phyloP scores from a whole-genome alignment of 2,797 vertebrate species.

The Rhodeus uyekii region DNA sequence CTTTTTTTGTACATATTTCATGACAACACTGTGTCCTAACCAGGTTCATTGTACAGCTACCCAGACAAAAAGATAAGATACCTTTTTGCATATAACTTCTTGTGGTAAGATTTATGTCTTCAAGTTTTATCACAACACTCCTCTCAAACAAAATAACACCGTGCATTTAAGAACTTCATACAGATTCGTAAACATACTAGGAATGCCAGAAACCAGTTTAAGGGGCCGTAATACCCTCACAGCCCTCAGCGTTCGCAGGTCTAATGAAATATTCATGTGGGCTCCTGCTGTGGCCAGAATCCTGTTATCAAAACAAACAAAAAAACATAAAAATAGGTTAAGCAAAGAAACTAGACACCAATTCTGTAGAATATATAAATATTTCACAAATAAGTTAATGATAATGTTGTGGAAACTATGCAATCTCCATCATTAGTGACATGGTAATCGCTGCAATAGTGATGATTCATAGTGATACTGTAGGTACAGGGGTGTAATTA shows the following conservation, averaged over 20 bases:
- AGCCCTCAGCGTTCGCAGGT: conserved; percentile 93
- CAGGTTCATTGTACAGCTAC: background rate
- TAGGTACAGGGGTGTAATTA: background rate
- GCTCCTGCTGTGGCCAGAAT: conserved; percentile 94
- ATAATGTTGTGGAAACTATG: background rate
- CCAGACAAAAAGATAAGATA: background rate
- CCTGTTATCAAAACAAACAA: conserved; percentile 69
- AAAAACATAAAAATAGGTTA: conserved; percentile 9
- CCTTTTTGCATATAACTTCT: background rate
- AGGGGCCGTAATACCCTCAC: conserved; percentile 94
- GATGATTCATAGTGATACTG: background rate
- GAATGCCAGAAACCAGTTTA: conserved; percentile 98
- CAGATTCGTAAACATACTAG: conserved; percentile 82
- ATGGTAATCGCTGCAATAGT: background rate
- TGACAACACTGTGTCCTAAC: background rate
- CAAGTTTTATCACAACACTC: background rate
- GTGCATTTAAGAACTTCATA: background rate
- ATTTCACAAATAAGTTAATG: conserved; percentile 14
- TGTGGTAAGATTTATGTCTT: background rate
- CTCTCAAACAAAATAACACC: background rate
- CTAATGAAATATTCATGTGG: conserved; percentile 96
- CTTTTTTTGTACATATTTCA: no score
- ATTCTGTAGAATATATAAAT: background rate
- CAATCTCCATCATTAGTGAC: background rate
- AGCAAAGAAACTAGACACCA: background rate